phyloP scores from a whole-genome alignment of 53 echinoderm and acorn worm species.

The Temnopleurus reevesii region DNA sequence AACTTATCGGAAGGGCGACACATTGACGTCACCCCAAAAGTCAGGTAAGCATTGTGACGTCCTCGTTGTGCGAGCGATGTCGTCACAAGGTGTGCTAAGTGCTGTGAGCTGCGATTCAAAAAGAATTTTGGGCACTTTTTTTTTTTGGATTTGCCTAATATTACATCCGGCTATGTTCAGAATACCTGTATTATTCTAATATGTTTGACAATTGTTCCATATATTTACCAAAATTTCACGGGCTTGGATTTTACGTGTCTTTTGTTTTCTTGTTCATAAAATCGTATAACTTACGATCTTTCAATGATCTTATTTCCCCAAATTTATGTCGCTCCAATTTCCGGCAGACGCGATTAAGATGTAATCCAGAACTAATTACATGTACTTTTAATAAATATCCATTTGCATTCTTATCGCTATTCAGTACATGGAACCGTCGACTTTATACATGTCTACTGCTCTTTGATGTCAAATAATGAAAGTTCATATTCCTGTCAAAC shows the following conservation, averaged over 20 bases:
- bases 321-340: no score
- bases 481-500: background rate
- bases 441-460: background rate
- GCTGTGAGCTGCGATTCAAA: no score
- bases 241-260: no score
- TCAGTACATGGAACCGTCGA: background rate
- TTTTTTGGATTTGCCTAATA: background rate
- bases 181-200: background rate
- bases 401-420: background rate
- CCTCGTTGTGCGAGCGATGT: background rate
- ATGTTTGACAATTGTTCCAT: no score
- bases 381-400: background rate
- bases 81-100: constrained; percentile 1
- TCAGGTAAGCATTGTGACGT: background rate
- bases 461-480: background rate
- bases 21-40: background rate
- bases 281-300: no score
- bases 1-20: background rate
- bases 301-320: no score
- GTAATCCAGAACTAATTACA: no score
- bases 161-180: background rate
- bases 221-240: no score
- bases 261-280: no score
- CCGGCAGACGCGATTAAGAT: no score
- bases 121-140: no score